Conservation (phyloP, 2,888 invertebrate species). For the Alitta virens region DNA sequence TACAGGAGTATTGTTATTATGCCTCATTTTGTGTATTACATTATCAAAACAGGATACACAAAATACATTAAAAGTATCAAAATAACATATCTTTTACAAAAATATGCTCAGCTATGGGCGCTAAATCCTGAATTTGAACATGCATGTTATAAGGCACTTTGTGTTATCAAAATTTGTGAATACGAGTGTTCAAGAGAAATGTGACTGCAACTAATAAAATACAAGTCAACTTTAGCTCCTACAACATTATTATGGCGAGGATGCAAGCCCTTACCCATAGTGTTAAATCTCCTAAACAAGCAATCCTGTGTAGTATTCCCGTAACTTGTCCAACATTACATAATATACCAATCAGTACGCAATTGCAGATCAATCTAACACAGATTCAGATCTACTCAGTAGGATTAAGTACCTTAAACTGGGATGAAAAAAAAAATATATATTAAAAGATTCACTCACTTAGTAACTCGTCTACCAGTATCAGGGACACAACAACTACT, state of each 20-base stretch:
- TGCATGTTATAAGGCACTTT: constrained; percentile 18
- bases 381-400: no score
- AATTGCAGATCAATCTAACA: no score
- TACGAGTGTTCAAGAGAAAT: no score
- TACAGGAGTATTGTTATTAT: constrained; percentile 5
- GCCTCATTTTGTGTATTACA: constrained; percentile 12
- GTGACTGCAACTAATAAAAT: background rate
- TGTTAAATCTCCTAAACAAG: background rate
- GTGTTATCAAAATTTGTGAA: constrained; percentile 4
- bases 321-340: constrained; percentile 19
- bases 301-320: background rate
- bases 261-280: background rate
- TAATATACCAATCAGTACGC: no score
- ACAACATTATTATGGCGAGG: background rate
- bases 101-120: constrained; percentile 16
- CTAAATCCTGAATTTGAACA: constrained; percentile 11
- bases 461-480: no score
- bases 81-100: constrained; percentile 16
- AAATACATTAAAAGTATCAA: constrained; percentile 14
- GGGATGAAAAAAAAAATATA: no score
- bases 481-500: no score
- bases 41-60: constrained; percentile 19
- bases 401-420: no score
- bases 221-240: background rate
- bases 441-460: no score